Evolutionary conservation across 2,113 vertebrate species (phyloP).

Genomic region (Coryphaenoides rupestris): DNA sequence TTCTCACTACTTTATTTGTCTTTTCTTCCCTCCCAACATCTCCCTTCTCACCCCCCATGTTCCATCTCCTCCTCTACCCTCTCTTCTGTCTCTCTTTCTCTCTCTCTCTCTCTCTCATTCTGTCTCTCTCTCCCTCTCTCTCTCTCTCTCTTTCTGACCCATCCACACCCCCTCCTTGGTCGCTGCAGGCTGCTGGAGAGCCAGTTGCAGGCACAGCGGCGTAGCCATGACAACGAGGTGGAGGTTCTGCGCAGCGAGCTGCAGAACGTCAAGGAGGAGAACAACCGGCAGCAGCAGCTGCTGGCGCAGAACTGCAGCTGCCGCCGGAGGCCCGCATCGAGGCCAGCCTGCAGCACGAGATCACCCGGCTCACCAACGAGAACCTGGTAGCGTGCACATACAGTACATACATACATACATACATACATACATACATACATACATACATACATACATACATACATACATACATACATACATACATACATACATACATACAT

Average conservation of each 20-base stretch:
- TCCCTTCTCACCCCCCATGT: not conserved
- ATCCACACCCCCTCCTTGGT: slow-evolving; percentile 22
- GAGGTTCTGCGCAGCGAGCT: slow-evolving; percentile 88
- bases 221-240: slow-evolving; percentile 85
- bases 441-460: slow-evolving; percentile 39
- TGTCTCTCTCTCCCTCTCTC: not conserved
- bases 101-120: slow-evolving; percentile 3
- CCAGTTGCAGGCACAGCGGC: slow-evolving; percentile 90
- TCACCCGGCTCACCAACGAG: slow-evolving; percentile 95
- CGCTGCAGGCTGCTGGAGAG: slow-evolving; percentile 85
- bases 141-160: not conserved
- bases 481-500: too few relatives aligned
- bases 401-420: slow-evolving; percentile 53
- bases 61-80: slow-evolving; percentile 10
- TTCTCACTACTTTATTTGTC: not conserved
- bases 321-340: slow-evolving; percentile 95
- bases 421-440: not conserved
- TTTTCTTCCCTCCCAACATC: not conserved
- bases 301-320: slow-evolving; percentile 95
- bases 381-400: too few relatives aligned
- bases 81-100: slow-evolving; percentile 26
- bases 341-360: slow-evolving; percentile 96
- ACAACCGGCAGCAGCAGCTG: slow-evolving; percentile 95
- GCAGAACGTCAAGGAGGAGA: slow-evolving; percentile 94
- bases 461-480: too few relatives aligned